These are phyloP conservation scores for Cyprinodon variegatus DNA, from an alignment of 2,113 vertebrate species.

Conservation along the genomic window DNA sequence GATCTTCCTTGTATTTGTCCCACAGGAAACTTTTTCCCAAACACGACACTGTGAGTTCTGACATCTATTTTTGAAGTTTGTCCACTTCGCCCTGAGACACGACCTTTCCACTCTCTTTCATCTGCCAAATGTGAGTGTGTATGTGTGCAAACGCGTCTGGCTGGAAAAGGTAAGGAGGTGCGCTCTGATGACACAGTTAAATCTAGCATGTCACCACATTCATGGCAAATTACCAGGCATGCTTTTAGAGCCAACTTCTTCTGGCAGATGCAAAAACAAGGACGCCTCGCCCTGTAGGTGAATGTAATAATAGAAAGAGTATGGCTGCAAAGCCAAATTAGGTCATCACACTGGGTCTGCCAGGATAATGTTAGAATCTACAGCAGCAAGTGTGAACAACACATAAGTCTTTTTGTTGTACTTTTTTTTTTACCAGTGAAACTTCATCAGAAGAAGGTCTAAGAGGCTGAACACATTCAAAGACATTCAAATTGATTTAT, in stretches of 20 bases:
- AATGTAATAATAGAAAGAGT: conserved; percentile 67
- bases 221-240: conserved; percentile 61
- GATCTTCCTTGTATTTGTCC: neutral
- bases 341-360: conserved; percentile 39
- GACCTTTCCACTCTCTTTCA: conserved; percentile 46
- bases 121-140: conserved; percentile 36
- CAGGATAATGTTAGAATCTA: conserved; percentile 43
- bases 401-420: conserved; percentile 44
- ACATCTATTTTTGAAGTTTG: conserved; percentile 55
- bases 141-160: conserved; percentile 5
- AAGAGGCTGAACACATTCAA: neutral
- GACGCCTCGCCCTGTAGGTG: conserved; percentile 46
- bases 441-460: neutral
- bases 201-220: conserved; percentile 58
- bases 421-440: conserved; percentile 29
- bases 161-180: conserved; percentile 46
- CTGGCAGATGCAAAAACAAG: conserved; percentile 54
- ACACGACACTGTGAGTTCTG: conserved; percentile 26
- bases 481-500: neutral
- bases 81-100: conserved; percentile 31
- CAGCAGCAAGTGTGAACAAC: conserved; percentile 19
- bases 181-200: conserved; percentile 53
- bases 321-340: conserved; percentile 54
- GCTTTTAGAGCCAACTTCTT: conserved; percentile 60
- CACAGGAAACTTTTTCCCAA: conserved; percentile 15